Base-by-base conservation (phyloP, 2,888 invertebrate genomes). In the Phyto melanocephala region DNA sequence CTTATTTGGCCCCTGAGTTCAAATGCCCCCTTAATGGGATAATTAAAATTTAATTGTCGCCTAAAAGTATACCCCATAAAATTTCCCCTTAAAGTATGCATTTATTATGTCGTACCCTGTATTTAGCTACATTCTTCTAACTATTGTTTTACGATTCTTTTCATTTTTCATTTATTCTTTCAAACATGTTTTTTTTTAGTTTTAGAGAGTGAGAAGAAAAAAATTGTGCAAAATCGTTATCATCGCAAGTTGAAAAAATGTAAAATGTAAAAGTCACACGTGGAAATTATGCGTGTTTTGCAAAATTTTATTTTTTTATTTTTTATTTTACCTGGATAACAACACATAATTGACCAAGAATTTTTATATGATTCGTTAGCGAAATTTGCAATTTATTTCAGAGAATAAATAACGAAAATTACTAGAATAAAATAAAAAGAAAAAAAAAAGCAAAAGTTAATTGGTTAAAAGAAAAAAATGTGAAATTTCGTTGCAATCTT, bases 281-380 rank as follows among this genome's bases (percentile, higher is more conserved):
- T 81, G 85, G 71, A 84, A 84, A 86, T 78, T 85, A 72, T 74
- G 86, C 87, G 84, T 85, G 86, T 89, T 90, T 89, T 89, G 90
- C 90, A 90, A n/a, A n/a, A n/a, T n/a, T n/a, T n/a, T n/a, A 89
- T 90, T 82, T 90, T 90, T 90, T 90, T 45, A 40, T 22, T 2
- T 1, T n/a, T 10, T 28, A 2, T 28, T 28, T 28, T 3, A 6
- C n/a, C n/a, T 5, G 28, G 28, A 28, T 24, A 47, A 28, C 15
- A 45, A 7, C 45, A 45, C 24, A 52, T 90, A 90, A 90, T 90
- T 90, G 90, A 90, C 90, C 90, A 90, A 90, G 89, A 89, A 90
- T 90, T 90, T 82, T 90, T 90, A 90, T 90, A 89, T 90, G 90
- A 90, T 90, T 90, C 90, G 90, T 90, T 90, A 90, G 89, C 86